Percentiles rank a stretch among this genome's conserved stretches.
phyloP scores from a whole-genome alignment of 2,888 invertebrate genomes.

The Ophion ventricosus region DNA sequence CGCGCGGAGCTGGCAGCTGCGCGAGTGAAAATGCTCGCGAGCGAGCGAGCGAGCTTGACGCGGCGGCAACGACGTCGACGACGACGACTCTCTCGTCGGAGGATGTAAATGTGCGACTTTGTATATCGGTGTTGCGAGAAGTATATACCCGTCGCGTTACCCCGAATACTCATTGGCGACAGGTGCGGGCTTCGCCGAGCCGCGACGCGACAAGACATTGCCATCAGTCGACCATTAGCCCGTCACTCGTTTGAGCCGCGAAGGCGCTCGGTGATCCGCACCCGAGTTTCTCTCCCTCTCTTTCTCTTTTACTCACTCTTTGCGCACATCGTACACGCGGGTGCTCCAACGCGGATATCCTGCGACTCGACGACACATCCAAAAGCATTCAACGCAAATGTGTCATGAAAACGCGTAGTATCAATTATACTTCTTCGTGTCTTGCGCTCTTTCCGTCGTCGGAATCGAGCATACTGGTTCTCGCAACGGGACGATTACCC shows the following conservation, averaged over 20 bases:
- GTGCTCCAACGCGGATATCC: constrained; percentile 67
- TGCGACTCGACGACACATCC: constrained; percentile 48
- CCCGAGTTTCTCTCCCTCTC: constrained; percentile 56
- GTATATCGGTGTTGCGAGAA: constrained; percentile 60
- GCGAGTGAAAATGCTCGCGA: constrained; percentile 33
- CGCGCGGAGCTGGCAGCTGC: constrained; percentile 49
- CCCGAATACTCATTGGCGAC: constrained; percentile 75
- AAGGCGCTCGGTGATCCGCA: constrained; percentile 60
- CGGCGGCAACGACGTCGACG: constrained; percentile 2
- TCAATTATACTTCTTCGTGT: constrained; percentile 22
- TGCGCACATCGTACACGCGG: constrained; percentile 57
- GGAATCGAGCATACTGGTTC: constrained; percentile 45
- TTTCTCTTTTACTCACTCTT: constrained; percentile 52
- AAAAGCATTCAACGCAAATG: constrained; percentile 45
- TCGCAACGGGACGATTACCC: constrained; percentile 58
- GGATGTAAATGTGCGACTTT: constrained; percentile 63
- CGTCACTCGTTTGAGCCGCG: constrained; percentile 68
- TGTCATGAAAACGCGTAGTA: constrained; percentile 31
- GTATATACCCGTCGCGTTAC: constrained; percentile 48
- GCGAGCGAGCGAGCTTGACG: constrained; percentile 55
- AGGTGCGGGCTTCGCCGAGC: constrained; percentile 80
- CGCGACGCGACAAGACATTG: constrained; percentile 82
- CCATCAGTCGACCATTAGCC: constrained; percentile 82
- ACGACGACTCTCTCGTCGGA: constrained; percentile 52
- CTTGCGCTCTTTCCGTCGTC: constrained; percentile 1